Conservation (phyloP, 2,797 vertebrate genomes). For the Chelonia mydas region DNA sequence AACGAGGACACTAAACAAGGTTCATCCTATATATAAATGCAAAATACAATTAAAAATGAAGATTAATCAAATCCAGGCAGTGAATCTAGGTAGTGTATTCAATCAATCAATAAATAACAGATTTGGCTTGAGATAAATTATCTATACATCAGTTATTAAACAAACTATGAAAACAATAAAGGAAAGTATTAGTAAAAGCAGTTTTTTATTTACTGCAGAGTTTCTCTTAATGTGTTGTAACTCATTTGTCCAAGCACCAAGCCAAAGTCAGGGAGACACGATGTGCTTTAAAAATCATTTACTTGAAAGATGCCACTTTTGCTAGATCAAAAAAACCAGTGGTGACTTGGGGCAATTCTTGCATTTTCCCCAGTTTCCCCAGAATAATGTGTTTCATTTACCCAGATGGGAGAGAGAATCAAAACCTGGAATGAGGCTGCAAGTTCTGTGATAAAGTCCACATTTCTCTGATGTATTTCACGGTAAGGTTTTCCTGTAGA, state of each 20-base stretch:
- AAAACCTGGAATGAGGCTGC: not conserved
- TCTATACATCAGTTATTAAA: not conserved
- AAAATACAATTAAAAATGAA: not conserved
- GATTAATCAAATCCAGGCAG: not conserved
- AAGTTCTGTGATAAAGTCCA: not conserved
- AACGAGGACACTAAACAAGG: not conserved
- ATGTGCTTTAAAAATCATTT: not conserved
- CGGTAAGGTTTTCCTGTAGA: not conserved
- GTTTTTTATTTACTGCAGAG: not conserved
- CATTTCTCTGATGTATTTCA: not conserved
- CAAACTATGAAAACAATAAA: not conserved
- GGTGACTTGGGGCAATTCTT: not conserved
- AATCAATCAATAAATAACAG: not conserved
- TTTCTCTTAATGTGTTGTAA: not conserved
- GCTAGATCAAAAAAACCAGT: not conserved
- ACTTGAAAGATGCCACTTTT: not conserved
- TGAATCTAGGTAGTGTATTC: not conserved
- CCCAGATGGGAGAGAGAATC: not conserved
- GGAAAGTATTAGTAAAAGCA: not conserved
- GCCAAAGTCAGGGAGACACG: not conserved
- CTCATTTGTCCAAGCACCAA: not conserved
- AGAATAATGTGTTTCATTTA: not conserved
- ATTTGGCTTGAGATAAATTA: not conserved
- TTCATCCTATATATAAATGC: not conserved
- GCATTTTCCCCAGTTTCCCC: not conserved